A percentile compares a stretch with the other conserved stretches of the same genome.
phyloP scores from a whole-genome alignment of 1,140 invertebrate genomes.

The Danaus plexippus region DNA sequence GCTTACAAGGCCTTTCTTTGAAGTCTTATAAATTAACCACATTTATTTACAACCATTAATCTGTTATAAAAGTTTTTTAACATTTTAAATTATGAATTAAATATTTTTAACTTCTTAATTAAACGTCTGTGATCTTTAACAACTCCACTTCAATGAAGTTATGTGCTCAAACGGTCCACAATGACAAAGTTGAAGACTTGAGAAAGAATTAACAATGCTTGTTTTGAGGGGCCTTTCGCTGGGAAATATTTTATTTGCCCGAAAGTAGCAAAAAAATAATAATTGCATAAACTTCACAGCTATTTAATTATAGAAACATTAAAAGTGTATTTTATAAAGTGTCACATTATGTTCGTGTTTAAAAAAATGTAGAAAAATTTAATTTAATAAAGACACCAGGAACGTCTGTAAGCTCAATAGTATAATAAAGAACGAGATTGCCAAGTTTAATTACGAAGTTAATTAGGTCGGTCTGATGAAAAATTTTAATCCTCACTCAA shows the following conservation, averaged over 20 bases:
- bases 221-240: conserved; percentile 56
- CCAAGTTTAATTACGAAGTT: conserved; percentile 61
- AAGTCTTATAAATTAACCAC: too few relatives aligned
- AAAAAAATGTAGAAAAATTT: conserved; percentile 3
- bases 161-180: conserved; percentile 63
- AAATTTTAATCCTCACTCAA: conserved; percentile 57
- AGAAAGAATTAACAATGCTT: conserved; percentile 70
- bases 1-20: too few relatives aligned
- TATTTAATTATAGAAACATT: too few relatives aligned
- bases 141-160: conserved; percentile 70
- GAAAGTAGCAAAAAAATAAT: too few relatives aligned
- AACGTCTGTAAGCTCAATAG: conserved; percentile 15
- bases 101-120: too few relatives aligned
- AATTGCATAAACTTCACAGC: too few relatives aligned
- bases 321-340: too few relatives aligned
- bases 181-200: conserved; percentile 62
- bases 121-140: conserved; percentile 33
- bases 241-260: conserved; percentile 18
- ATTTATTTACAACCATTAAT: too few relatives aligned
- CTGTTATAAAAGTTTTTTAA: too few relatives aligned
- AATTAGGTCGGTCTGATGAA: conserved; percentile 60
- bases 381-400: conserved; percentile 26
- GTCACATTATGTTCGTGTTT: too few relatives aligned
- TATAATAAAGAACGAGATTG: conserved; percentile 27
- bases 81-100: too few relatives aligned